Base-by-base conservation (phyloP, 2,797 vertebrate species). In the Aselliscus stoliczkanus region DNA sequence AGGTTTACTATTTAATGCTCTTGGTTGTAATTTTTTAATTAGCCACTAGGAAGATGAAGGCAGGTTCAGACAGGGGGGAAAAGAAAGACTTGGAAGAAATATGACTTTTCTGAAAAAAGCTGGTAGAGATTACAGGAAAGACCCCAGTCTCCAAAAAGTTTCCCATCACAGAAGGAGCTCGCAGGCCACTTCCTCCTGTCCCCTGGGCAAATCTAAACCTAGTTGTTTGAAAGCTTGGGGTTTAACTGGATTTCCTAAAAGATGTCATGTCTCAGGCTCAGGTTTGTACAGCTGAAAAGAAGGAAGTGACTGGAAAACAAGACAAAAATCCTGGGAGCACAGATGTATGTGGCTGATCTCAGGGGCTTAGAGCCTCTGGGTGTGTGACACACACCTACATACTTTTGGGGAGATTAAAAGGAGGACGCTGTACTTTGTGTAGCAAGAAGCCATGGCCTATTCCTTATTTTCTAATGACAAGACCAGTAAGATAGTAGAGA, bases 11-110 rank as follows among this genome's bases (percentile, higher is more conserved):
- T 97, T 96, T 94, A 97, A 97, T 97, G 88, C 79, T 94, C 67
- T 93, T 91, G 83, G 94, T 88, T 97, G 95, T 97, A 97, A 97
- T 98, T 96, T 96, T 97, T 97, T 91, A 97, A 98, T 98, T 97
- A 97, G 79, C 95, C 97, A 96, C 96, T 97, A 97, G 90, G 88
- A 97, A 95, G 83, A 97, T 67, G 91, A 96, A 97, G 97, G 96
- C 96, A 95, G 90, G 97, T 97, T 97, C 95, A 97, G 95, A 87
- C 95, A 96, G 80, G 96, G 88, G 97, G 80, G 92, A 94, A 94
- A 97, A 84, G 70, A 77, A 86, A 95, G 92, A 75, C 88, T 94
- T 91, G 90, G 90, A 72, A 96, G 86, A 97, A 97, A 93, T 90
- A 95, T 0, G 72, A 69, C 93, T 96, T 97, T 50, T 97, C 92